Conservation (phyloP, 2,888 invertebrate species). For the Morpho helenor region DNA sequence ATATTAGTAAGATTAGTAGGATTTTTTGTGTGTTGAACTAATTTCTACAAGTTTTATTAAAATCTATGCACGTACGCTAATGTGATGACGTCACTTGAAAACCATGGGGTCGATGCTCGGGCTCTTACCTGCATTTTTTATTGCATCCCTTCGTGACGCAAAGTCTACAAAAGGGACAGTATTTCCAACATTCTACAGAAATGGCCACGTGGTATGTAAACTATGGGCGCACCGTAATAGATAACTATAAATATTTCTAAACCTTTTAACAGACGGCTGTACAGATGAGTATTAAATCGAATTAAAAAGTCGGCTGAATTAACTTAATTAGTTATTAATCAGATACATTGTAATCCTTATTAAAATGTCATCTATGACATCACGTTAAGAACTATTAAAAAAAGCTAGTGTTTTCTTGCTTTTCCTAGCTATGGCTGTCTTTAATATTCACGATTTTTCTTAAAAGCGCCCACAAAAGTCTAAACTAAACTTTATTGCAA, state of each 20-base stretch:
- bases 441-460: too few relatives aligned
- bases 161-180: slow-evolving; percentile 49
- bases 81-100: slow-evolving; percentile 63
- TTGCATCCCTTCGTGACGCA: slow-evolving; percentile 65
- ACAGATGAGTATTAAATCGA: too few relatives aligned
- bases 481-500: too few relatives aligned
- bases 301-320: too few relatives aligned
- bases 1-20: neutral
- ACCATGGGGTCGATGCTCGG: slow-evolving; percentile 69
- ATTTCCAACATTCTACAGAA: slow-evolving; percentile 33
- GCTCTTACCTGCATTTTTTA: slow-evolving; percentile 74
- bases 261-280: neutral
- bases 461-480: too few relatives aligned
- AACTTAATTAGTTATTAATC: too few relatives aligned
- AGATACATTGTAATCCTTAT: too few relatives aligned
- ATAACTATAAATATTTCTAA: neutral
- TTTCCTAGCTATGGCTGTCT: too few relatives aligned
- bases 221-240: neutral
- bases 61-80: neutral
- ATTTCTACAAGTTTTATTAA: neutral
- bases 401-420: too few relatives aligned
- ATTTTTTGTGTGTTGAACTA: neutral
- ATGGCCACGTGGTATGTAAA: slow-evolving; percentile 10
- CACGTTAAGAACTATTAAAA: too few relatives aligned
- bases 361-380: too few relatives aligned